Evolutionary conservation across 1,140 invertebrate species (phyloP).

Genomic region (Papilio aristodemus): DNA sequence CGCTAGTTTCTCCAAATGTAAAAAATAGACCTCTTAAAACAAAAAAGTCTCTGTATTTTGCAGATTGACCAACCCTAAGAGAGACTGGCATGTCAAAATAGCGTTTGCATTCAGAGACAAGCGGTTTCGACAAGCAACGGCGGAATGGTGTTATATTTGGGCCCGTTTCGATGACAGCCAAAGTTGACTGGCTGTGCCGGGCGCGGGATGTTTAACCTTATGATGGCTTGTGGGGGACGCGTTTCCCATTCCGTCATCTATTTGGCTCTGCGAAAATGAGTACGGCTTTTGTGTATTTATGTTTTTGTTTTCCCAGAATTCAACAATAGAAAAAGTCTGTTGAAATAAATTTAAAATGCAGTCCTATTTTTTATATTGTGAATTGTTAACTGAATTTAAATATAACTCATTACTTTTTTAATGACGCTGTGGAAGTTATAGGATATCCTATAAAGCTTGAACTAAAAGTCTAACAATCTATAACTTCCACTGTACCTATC

Average conservation of each 20-base stretch:
- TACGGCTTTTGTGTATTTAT: constrained; percentile 9
- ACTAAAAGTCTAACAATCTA: too few species aligned
- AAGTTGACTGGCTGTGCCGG: constrained; percentile 1
- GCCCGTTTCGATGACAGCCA: constrained; percentile 25
- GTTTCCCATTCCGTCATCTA: neutral
- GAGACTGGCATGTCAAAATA: constrained; percentile 27
- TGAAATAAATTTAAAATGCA: neutral
- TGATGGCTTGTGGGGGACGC: constrained; percentile 7
- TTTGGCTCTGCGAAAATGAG: constrained; percentile 2
- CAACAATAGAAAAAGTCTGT: neutral
- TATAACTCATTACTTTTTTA: too few species aligned
- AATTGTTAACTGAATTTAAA: neutral
- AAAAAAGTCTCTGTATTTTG: neutral
- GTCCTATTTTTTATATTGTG: neutral
- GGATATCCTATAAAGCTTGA: too few species aligned
- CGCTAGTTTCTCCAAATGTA: too few species aligned
- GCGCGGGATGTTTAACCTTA: constrained; percentile 21
- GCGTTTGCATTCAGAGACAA: constrained; percentile 28
- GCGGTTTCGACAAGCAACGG: constrained; percentile 27
- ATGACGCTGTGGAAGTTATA: too few species aligned
- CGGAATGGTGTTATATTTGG: constrained; percentile 28
- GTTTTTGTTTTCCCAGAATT: neutral
- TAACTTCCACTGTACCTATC: too few species aligned
- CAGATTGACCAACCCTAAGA: neutral
- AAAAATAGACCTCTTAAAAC: neutral